These are phyloP conservation scores for Xyliphius kryptos DNA, from an alignment of 2,113 vertebrate genomes.

Conservation along the genomic window DNA sequence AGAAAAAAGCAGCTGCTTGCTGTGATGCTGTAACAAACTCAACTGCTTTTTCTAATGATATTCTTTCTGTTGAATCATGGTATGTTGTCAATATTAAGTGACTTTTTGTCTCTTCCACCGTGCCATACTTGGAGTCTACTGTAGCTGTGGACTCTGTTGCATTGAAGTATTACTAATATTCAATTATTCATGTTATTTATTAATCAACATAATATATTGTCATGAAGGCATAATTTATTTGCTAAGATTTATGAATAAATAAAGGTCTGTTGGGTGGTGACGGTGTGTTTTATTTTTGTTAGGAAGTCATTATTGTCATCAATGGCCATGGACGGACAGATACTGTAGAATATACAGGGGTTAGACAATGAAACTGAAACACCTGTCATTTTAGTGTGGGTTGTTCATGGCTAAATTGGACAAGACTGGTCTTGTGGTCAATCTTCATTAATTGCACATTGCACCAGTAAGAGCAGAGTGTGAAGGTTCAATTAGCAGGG, in stretches of 20 bases:
- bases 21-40: conserved; percentile 61
- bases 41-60: conserved; percentile 44
- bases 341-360: too few relatives aligned
- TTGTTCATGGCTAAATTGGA: too few relatives aligned
- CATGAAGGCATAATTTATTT: conserved; percentile 66
- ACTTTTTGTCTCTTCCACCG: conserved; percentile 56
- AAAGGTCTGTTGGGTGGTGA: conserved; percentile 49
- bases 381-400: too few relatives aligned
- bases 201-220: conserved; percentile 62
- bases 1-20: conserved; percentile 66
- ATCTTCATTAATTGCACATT: too few relatives aligned
- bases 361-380: too few relatives aligned
- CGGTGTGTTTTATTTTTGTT: too few relatives aligned
- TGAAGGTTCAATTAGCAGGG: too few relatives aligned
- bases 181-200: conserved; percentile 64
- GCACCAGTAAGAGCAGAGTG: too few relatives aligned
- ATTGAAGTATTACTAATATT: conserved; percentile 61
- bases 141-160: conserved; percentile 53
- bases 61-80: conserved; percentile 56
- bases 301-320: too few relatives aligned
- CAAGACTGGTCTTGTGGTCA: too few relatives aligned
- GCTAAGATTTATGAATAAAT: conserved; percentile 59
- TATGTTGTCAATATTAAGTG: conserved; percentile 59
- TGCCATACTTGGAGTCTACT: conserved; percentile 52
- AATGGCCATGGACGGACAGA: too few relatives aligned